Base-by-base conservation (phyloP, 1,140 invertebrate genomes). In the Zaprionus camerounensis region DNA sequence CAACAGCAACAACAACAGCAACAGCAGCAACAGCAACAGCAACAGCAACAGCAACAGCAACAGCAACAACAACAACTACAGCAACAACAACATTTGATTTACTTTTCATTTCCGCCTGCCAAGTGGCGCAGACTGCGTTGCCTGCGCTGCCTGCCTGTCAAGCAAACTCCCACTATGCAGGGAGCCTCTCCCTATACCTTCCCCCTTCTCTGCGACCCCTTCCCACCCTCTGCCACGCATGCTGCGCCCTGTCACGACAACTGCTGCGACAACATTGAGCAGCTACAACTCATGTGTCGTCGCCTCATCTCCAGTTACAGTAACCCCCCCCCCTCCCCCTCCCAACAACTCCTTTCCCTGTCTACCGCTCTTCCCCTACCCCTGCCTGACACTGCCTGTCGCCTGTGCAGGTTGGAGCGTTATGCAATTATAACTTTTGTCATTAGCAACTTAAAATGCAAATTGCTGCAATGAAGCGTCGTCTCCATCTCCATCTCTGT, bases 381-480 rank as follows among this genome's bases (percentile, higher is more conserved):
- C 15, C 38, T 2, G 5, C 15, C 38, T 2, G 1, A 1, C 38
- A 5, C 38, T n/a, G 38, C 46, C 34, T 49, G 51, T 38, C 46
- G 53, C 65, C 70, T 55, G 68, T 81, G 64, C 71, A 90, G 64
- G 85, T 68, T 80, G 86, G 7, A 85, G 76, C 85, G 86, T 90
- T 90, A 88, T 90, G 85, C 85, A 88, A 88, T 88, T 88, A 90
- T 90, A 90, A 90, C 85, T 90, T 90, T 90, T 90, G 85, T 90
- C 85, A 90, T 90, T 90, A 90, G 85, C 85, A 90, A 90, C 85
- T 90, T 90, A 90, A 90, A 90, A 90, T 90, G 85, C 85, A 90
- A 90, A 90, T 90, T 90, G 86, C 85, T 82, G 85, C 85, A 90
- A 90, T 90, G 85, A 90, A 90, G 85, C 85, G 85, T 85, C 71